A percentile compares a stretch with the other conserved stretches of the same genome.
Evolutionary conservation across 2,888 invertebrate species (phyloP).

Genomic region (Plusia festucae): DNA sequence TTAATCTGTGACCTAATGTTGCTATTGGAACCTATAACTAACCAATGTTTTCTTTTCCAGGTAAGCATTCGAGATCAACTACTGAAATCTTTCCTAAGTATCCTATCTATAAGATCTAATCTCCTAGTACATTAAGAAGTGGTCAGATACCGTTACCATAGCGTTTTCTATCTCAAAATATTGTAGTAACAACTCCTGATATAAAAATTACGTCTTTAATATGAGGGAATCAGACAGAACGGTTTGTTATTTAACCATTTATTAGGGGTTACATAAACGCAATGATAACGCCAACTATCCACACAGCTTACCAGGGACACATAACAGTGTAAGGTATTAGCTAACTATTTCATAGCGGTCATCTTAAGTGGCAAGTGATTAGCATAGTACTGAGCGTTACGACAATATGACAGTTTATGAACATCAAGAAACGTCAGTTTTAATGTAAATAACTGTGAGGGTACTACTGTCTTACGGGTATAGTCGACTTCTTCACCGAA

Average conservation of each 20-base stretch:
- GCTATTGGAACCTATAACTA: constrained; percentile 14
- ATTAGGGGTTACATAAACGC: not conserved
- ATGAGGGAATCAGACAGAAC: too few relatives aligned
- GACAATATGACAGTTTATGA: constrained; percentile 25
- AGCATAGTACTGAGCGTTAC: constrained; percentile 41
- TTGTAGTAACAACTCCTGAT: not conserved
- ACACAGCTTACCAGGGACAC: constrained; percentile 3
- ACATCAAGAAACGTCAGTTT: constrained; percentile 19
- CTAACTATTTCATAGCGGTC: constrained; percentile 45
- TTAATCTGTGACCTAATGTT: not conserved
- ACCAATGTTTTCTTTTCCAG: constrained; percentile 48
- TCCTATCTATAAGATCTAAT: constrained; percentile 27
- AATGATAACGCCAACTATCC: not conserved
- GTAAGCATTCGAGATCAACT: constrained; percentile 40
- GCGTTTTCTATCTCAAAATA: not conserved
- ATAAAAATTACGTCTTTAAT: too few relatives aligned
- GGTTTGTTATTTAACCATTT: not conserved
- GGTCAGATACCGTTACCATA: not conserved
- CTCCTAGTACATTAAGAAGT: constrained; percentile 3
- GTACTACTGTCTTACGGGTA: too few relatives aligned
- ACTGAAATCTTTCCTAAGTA: constrained; percentile 38
- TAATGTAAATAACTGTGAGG: not conserved
- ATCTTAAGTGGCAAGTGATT: constrained; percentile 47
- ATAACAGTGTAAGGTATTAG: constrained; percentile 11
- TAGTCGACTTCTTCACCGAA: too few relatives aligned